Evolutionary conservation across 2,113 vertebrate genomes (phyloP), one percentile per base, ranked within the genome.

Genomic region (Archilochus colubris): DNA sequence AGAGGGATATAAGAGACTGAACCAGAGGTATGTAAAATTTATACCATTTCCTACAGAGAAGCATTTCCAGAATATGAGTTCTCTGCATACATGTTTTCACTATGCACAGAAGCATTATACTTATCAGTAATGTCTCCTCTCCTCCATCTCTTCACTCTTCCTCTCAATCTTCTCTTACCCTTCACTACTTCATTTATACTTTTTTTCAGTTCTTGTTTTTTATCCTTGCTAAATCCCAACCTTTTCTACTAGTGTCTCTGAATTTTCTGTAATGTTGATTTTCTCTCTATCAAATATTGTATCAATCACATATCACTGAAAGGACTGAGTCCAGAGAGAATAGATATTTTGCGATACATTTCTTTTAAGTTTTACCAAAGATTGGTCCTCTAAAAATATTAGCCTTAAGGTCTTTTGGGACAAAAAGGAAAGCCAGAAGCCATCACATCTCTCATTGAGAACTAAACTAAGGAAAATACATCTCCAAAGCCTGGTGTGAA

Each of bases 391-490:
- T 48, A 68, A 24, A 92, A 92, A 59, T 72, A 50, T 21, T 58
- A 10, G 9, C 9, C 38, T 50, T 54, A 40, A 12, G 11, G 6
- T 86, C 15, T 51, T 72, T 72, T 4, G 12, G 19, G 30, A 59
- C 19, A 44, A 72, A 51, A 80, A 68, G 9, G 13, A 88, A 63
- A 68, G 8, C 10, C 43, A 54, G 53, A 38, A 86, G 13, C 7
- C 19, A 58, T 30, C 16, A 55, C n/a, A 54, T 12, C 21, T n/a
- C 48, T 82, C 30, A 28, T 15, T 0, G 0, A 72, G n/a, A 81
- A 12, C 21, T 57, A 51, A 69, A 75, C 30, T 22, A 76, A 76
- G 19, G 22, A 55, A 70, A 90, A 55, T 4, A 4, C 31, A 5
- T 6, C 44, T 76, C 38, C 33, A 80, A 79, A 83, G 12, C 10